phyloP scores from a whole-genome alignment of 2,113 vertebrate species.

The Etheostoma spectabile region DNA sequence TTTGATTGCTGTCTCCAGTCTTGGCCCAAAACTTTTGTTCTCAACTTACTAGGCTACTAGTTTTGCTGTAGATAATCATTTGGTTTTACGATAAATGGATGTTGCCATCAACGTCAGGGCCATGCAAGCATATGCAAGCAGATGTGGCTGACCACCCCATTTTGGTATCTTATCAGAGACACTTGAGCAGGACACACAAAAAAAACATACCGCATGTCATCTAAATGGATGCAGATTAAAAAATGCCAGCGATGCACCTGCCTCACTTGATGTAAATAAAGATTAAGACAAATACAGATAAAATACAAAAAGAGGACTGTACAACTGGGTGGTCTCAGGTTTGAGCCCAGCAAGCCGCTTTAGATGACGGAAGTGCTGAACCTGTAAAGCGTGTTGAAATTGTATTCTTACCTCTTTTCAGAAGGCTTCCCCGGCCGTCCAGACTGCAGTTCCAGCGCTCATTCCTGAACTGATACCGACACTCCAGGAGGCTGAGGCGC shows the following conservation, averaged over 20 bases:
- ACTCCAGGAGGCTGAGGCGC: constrained; percentile 93
- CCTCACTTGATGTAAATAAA: neutral
- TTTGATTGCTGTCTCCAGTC: neutral
- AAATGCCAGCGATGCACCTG: neutral
- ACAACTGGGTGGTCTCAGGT: neutral
- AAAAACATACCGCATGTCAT: neutral
- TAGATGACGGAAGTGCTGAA: neutral
- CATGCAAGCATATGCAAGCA: neutral
- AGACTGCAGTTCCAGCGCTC: constrained; percentile 99
- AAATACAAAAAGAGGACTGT: too few relatives aligned
- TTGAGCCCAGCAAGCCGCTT: neutral
- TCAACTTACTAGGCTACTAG: too few relatives aligned
- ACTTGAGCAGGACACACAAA: neutral
- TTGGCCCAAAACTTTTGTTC: neutral
- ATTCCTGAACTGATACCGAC: constrained; percentile 93
- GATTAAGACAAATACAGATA: neutral
- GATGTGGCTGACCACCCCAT: neutral
- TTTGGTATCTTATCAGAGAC: neutral
- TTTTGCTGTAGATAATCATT: constrained; percentile 1
- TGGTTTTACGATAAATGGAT: neutral
- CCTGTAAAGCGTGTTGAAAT: neutral
- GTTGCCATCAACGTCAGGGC: neutral
- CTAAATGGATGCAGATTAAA: neutral
- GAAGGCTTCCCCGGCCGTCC: constrained; percentile 92
- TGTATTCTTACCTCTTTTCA: constrained; percentile 90